Base-by-base conservation (phyloP, 1,140 invertebrate species). In the Rhynchophorus ferrugineus region DNA sequence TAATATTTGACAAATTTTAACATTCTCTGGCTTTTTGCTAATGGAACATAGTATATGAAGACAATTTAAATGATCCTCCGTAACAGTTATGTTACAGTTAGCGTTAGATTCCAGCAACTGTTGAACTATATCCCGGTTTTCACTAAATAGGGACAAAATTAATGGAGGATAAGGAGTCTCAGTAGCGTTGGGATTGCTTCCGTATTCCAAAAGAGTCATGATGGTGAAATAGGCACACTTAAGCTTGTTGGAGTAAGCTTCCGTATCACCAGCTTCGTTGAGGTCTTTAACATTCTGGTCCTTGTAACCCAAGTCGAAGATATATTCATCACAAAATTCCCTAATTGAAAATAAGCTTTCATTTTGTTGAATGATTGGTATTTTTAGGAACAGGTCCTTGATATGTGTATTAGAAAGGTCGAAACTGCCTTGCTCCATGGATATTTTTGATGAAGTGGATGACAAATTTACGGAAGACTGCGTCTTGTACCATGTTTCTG, bases 111-210 rank as follows among this genome's bases (percentile, higher is more conserved):
- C 46, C 6, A 74, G 52, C 20, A 77, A 54, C 14, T 67, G 49
- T 36, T 63, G 54, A 11, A 76, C 57, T 9, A 76, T 49, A 29
- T 67, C 59, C 11, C 62, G 16, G 44, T 61, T 64, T 14, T 69
- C 69, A 1, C 68, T 65, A 34, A 65, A 61, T 16, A 71, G 58
- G 3, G 73, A 71, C 20, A 75, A 61, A 1, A 72, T 60, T 8
- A 77, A 34, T 0, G 71, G 62, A 13, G 72, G 65, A n/a, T 74
- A 64, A 11, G 75, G 75, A 56, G 70, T 70, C 39, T 61, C 56
- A 2, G 71, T 62, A 33, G 65, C 50, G 36, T 64, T 69, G 1
- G 74, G 73, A 61, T 75, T 57, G 5, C 73, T 70, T 8, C 73
- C 74, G 49, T 68, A 63, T 11, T 58, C 42, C 29, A 77, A 51